Evolutionary conservation across 64 coral and sea anemone species (phyloP).

Genomic region (Exaiptasia diaphana): DNA sequence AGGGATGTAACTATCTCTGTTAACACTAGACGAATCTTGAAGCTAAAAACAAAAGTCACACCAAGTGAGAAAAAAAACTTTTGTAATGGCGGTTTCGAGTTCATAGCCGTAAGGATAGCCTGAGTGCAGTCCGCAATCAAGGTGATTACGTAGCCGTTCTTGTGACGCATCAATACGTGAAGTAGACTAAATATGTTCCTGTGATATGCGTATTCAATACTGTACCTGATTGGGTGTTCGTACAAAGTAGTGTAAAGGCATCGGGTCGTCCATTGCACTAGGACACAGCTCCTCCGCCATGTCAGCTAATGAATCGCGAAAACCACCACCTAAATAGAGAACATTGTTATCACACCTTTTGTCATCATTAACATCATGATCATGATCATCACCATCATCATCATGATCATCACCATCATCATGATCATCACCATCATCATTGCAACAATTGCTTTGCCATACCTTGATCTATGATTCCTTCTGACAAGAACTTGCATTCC

Average conservation of each 20-base stretch:
- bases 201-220: too few relatives aligned
- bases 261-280: constrained; percentile 68
- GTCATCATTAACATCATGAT: too few relatives aligned
- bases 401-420: too few relatives aligned
- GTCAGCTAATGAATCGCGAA: constrained; percentile 88
- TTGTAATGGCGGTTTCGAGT: too few relatives aligned
- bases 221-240: constrained; percentile 90
- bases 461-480: constrained; percentile 99
- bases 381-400: too few relatives aligned
- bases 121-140: too few relatives aligned
- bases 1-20: constrained; percentile 90
- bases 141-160: too few relatives aligned
- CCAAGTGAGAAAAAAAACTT: background rate
- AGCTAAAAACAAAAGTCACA: constrained; percentile 47
- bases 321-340: constrained; percentile 71
- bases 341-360: background rate
- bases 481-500: constrained; percentile 98
- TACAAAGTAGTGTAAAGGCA: constrained; percentile 83
- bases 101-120: too few relatives aligned
- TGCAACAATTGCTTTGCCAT: too few relatives aligned
- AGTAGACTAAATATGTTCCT: too few relatives aligned
- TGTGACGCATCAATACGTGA: too few relatives aligned
- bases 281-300: constrained; percentile 97
- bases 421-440: too few relatives aligned
- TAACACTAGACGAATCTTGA: constrained; percentile 92